Conservation (phyloP, 2,797 vertebrate genomes). For the Pteropus rufus region DNA sequence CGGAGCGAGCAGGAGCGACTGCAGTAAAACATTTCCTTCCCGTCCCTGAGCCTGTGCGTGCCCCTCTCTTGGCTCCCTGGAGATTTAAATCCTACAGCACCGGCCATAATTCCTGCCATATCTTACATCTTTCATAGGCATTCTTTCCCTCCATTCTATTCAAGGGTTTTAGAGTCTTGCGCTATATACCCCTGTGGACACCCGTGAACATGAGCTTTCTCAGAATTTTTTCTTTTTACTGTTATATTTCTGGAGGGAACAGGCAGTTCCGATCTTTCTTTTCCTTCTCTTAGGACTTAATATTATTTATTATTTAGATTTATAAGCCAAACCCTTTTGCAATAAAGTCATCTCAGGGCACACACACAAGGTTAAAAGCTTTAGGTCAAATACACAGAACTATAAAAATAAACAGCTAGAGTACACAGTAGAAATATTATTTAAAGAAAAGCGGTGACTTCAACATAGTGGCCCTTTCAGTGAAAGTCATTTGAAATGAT, state of each 20-base stretch:
- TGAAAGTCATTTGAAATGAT: slow-evolving; percentile 53
- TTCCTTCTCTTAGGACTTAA: neutral
- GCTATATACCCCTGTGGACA: rapidly evolving
- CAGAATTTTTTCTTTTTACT: neutral
- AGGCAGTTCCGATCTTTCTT: slow-evolving; percentile 35
- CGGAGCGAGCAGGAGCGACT: neutral
- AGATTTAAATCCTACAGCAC: neutral
- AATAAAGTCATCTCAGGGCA: slow-evolving; percentile 68
- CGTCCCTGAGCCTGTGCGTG: neutral
- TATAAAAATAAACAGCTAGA: slow-evolving; percentile 69
- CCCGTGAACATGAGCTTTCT: neutral
- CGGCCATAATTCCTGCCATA: neutral
- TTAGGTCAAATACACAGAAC: slow-evolving; percentile 73
- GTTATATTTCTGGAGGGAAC: slow-evolving; percentile 50
- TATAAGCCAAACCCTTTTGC: slow-evolving; percentile 66
- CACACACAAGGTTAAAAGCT: slow-evolving; percentile 73
- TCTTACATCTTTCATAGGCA: neutral
- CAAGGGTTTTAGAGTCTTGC: neutral
- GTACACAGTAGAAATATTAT: slow-evolving; percentile 73
- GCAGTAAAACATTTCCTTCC: too few relatives aligned
- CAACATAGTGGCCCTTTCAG: slow-evolving; percentile 66
- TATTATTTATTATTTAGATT: slow-evolving; percentile 74
- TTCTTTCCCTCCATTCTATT: neutral
- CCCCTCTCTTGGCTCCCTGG: rapidly evolving
- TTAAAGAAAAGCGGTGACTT: slow-evolving; percentile 58